Base-by-base conservation (phyloP, 2,888 invertebrate genomes). In the Camptogramma bilineatum region DNA sequence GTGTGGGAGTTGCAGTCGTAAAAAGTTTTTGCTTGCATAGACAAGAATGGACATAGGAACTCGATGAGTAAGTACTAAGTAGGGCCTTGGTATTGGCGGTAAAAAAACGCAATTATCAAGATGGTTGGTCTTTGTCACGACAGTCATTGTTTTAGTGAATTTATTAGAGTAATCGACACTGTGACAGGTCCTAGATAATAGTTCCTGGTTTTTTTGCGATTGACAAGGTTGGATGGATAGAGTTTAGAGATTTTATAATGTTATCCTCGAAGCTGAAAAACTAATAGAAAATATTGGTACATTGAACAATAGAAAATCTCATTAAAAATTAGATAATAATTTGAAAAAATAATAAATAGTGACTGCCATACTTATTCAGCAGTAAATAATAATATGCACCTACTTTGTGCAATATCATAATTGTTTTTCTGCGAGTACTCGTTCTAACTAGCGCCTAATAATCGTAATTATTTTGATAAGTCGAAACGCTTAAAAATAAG, bases 101-200 rank as follows among this genome's bases (percentile, higher is more conserved):
- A 91, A 91, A 92, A 65, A 91, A 91, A 82, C 82, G 87, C 84
- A 92, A 91, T 92, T 91, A 91, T 82, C 79, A 80, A 83, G 58
- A 84, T 85, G 84, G 84, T 80, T 83, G 85, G 81, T 86, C 90
- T 91, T 91, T 91, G 92, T 93, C 90, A 90, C 83, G 88, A 79
- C 81, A 88, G 82, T 84, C 88, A 93, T 92, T 91, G 92, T 93
- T 88, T 89, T 85, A 81, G 83, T 81, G 79, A 85, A 85, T 89
- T 88, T 86, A 86, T 87, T 85, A 84, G 82, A 81, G 74, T 79
- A 79, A 80, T 81, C 76, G 83, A 82, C 78, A 79, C 79, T 79
- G 79, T 80, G 77, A 76, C 78, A 53, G 19, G 42, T 67, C 74
- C 74, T 74, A 76, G 79, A 51, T 57, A 59, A 62, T 64, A 50